phyloP scores from a whole-genome alignment of 2,113 vertebrate genomes.

The Uropsilus gracilis region DNA sequence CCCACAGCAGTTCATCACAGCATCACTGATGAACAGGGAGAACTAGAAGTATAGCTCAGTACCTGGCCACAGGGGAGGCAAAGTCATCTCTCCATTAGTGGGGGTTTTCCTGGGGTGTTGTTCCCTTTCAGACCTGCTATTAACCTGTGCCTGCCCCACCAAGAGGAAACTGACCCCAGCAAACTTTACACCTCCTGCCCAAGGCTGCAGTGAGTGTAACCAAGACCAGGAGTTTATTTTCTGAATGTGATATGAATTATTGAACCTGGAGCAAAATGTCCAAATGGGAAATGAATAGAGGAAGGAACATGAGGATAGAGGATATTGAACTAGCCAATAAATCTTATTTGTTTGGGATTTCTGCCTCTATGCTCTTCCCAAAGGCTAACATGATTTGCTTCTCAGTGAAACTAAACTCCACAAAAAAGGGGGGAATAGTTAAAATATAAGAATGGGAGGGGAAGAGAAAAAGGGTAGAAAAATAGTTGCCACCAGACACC shows the following conservation, averaged over 20 bases:
- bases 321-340: background rate
- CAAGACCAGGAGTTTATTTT: background rate
- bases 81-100: background rate
- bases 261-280: background rate
- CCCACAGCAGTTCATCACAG: background rate
- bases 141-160: background rate
- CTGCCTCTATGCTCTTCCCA: background rate
- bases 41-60: background rate
- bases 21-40: background rate
- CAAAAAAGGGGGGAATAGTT: background rate
- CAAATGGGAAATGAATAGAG: background rate
- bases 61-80: background rate
- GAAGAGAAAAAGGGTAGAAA: background rate
- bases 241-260: background rate
- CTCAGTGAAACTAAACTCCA: slow-evolving; percentile 8
- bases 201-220: background rate
- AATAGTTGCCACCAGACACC: background rate
- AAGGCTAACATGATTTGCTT: background rate
- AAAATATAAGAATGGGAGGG: background rate
- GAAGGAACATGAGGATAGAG: background rate
- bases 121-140: background rate
- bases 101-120: background rate
- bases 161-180: background rate
- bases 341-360: background rate
- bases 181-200: background rate